Evolutionary conservation across 2,113 vertebrate species (phyloP), one percentile per base, ranked within the genome.

Genomic region (Polypterus senegalus): DNA sequence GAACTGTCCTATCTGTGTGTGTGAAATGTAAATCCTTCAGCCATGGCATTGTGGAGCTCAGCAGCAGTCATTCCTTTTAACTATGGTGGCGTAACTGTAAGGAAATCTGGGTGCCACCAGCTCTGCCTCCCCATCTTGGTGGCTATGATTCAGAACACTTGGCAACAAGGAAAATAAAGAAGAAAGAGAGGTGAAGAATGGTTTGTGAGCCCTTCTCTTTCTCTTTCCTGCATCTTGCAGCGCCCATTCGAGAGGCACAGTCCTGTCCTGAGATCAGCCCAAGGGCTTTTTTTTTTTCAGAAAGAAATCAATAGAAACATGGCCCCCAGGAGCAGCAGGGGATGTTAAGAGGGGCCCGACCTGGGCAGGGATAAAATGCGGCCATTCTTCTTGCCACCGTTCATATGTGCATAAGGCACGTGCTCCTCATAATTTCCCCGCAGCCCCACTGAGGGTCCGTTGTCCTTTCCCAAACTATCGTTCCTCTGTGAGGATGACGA

Each of bases 351-450:
- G 60, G 94, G 92, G 63, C 85, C 94, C 7, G 93, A 89, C 76
- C 93, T 81, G 57, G 94, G 91, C 77, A 98, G 79, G 54, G 91
- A 86, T 72, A 97, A 86, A 63, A 95, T 91, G 7, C 92, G 83
- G 64, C 93, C 94, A 0, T 97, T 98, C 72, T 93, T 97, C 88
- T 92, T 97, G 84, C 92, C 89, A 57, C 94, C 93, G 43, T 97
- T 98, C 96, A 98, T 97, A 81, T 97, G 94, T 47, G 92, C 94
- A 79, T 97, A 98, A 47, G 92, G 92, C 67, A 91, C 80, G 6
- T 92, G 92, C 61, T 97, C 94, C 48, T 97, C 93, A 0, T 97
- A 97, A 80, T 82, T 91, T 49, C 91, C 85, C 77, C 91, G 86
- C 5, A 90, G 85, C 66, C 83, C 90, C 81, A 88, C 76, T 0